Percentiles rank a stretch among this genome's conserved stretches.
Conservation (phyloP, 2,113 vertebrate genomes). For the Neodon shergylaensis region DNA sequence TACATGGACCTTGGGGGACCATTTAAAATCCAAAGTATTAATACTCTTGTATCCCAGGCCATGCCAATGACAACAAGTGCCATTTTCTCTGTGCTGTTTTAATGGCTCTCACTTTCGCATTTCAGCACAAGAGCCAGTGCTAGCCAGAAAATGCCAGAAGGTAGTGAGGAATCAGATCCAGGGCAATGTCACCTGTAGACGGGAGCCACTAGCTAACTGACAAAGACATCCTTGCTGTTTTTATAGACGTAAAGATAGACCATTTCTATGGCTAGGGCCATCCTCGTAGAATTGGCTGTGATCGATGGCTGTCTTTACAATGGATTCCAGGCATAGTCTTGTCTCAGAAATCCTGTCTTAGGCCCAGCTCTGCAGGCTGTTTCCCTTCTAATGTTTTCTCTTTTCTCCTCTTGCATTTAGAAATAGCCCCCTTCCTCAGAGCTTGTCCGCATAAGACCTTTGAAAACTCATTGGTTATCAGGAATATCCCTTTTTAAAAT, state of each 20-base stretch:
- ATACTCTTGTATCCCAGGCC: not conserved
- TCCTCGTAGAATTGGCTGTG: not conserved
- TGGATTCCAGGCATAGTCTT: not conserved
- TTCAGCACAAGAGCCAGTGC: constrained; percentile 40
- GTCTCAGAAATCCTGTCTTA: not conserved
- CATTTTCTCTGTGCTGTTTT: constrained; percentile 64
- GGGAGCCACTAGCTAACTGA: constrained; percentile 43
- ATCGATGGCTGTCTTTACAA: constrained; percentile 13
- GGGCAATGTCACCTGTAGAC: constrained; percentile 47
- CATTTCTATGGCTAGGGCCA: not conserved
- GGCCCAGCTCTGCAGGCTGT: not conserved
- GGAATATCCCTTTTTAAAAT: not conserved
- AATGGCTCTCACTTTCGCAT: constrained; percentile 23
- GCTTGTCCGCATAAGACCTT: not conserved
- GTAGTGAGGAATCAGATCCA: not conserved
- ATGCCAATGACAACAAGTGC: not conserved
- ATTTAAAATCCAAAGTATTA: not conserved
- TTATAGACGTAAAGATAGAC: constrained; percentile 40
- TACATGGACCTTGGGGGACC: not conserved
- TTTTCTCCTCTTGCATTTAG: not conserved
- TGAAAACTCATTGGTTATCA: not conserved
- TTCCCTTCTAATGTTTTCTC: not conserved
- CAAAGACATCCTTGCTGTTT: constrained; percentile 57
- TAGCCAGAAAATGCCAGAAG: constrained; percentile 74
- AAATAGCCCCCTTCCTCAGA: not conserved